Evolutionary conservation across 2,888 invertebrate genomes (phyloP).

Genomic region (Ophioninae sp.): DNA sequence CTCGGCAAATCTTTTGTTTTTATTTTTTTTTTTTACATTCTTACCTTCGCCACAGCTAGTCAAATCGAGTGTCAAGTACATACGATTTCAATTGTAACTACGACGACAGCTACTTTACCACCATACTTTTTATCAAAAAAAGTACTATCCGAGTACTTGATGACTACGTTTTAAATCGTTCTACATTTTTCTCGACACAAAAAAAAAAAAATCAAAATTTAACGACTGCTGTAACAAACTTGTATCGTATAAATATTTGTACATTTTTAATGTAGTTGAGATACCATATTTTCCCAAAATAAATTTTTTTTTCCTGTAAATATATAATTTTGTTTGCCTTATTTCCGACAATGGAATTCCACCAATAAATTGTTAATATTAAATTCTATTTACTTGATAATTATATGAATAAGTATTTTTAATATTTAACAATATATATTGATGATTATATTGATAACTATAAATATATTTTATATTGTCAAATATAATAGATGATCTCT

Average conservation of each 20-base stretch:
- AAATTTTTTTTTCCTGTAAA: not conserved
- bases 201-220: not conserved
- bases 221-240: not conserved
- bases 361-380: not conserved
- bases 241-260: not conserved
- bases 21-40: not conserved
- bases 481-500: too few relatives aligned
- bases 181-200: too few relatives aligned
- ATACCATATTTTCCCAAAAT: not conserved
- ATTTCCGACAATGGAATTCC: not conserved
- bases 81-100: not conserved
- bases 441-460: too few relatives aligned
- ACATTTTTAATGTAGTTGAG: not conserved
- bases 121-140: too few relatives aligned
- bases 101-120: not conserved
- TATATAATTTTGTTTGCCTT: not conserved
- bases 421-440: too few relatives aligned
- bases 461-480: too few relatives aligned
- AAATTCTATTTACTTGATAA: too few relatives aligned
- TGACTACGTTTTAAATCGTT: too few relatives aligned
- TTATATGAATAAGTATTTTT: too few relatives aligned
- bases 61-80: not conserved
- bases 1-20: constrained; percentile 13
- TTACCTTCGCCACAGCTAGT: not conserved
- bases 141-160: too few relatives aligned